A percentile compares a stretch with the other conserved stretches of the same genome.
These are phyloP conservation scores for Centropus unirufus DNA, from an alignment of 2,113 vertebrate species.

Conservation along the genomic window DNA sequence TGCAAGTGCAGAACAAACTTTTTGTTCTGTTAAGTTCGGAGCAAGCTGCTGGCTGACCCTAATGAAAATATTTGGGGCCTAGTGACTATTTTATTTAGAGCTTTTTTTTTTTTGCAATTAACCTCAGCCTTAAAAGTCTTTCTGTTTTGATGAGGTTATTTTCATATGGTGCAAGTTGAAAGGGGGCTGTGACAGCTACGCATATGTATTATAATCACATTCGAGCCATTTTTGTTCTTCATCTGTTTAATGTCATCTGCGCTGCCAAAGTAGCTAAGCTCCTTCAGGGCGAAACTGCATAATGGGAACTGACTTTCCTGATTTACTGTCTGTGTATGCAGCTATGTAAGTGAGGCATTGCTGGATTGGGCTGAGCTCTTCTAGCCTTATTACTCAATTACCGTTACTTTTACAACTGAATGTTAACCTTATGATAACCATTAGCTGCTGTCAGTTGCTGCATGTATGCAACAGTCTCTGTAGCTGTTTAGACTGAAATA, in stretches of 20 bases:
- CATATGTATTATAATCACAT: constrained; percentile 27
- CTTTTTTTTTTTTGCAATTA: constrained; percentile 41
- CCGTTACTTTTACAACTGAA: not conserved
- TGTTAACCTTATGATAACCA: not conserved
- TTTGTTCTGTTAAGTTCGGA: not conserved
- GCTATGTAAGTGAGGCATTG: not conserved
- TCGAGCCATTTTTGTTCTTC: constrained; percentile 57
- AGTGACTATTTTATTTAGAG: constrained; percentile 1
- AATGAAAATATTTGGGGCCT: not conserved
- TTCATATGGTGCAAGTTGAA: constrained; percentile 39
- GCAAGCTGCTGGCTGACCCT: not conserved
- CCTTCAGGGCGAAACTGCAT: constrained; percentile 30
- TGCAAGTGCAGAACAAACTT: not conserved
- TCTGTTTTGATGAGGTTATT: constrained; percentile 57
- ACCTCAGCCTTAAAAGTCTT: not conserved
- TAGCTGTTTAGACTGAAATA: not conserved
- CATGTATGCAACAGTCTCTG: not conserved
- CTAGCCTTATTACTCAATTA: not conserved
- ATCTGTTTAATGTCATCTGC: constrained; percentile 65
- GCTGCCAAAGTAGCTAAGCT: constrained; percentile 46
- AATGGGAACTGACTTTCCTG: constrained; percentile 24
- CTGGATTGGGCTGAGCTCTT: not conserved
- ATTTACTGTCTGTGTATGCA: constrained; percentile 16
- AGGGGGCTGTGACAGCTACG: not conserved
- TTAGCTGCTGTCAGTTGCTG: not conserved